phyloP scores from a whole-genome alignment of 2,113 vertebrate genomes.

The Cairina moschata region DNA sequence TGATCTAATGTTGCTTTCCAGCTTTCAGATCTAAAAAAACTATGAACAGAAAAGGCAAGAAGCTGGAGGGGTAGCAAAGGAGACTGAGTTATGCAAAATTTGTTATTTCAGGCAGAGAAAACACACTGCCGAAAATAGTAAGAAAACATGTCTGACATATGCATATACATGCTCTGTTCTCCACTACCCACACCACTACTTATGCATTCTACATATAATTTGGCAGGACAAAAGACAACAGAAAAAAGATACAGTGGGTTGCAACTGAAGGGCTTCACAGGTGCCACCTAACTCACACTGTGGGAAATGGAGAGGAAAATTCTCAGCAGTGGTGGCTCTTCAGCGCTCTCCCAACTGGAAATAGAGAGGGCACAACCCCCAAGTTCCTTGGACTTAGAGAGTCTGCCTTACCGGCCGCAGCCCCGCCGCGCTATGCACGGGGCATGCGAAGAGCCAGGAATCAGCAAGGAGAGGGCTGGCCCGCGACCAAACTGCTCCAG shows the following conservation, averaged over 20 bases:
- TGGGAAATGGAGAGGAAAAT: neutral
- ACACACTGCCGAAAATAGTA: conserved; percentile 24
- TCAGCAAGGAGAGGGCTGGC: neutral
- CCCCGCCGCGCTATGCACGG: accelerated
- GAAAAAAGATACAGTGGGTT: neutral
- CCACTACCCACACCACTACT: neutral
- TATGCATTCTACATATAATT: neutral
- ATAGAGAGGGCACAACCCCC: accelerated
- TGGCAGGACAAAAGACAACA: neutral
- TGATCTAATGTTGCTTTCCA: neutral
- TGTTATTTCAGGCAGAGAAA: conserved; percentile 52
- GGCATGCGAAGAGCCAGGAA: neutral
- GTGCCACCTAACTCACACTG: neutral
- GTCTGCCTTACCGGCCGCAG: neutral
- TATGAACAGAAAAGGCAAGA: neutral
- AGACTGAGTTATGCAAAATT: neutral
- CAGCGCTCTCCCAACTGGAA: neutral
- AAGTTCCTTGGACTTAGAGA: neutral
- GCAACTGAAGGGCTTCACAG: neutral
- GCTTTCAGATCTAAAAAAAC: neutral
- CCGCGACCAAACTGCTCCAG: neutral
- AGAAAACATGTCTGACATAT: conserved; percentile 27
- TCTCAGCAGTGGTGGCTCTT: neutral
- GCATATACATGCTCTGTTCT: conserved; percentile 22
- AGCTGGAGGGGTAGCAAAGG: neutral